These are phyloP conservation scores for Scortum barcoo DNA, from an alignment of 2,113 vertebrate genomes.

Conservation along the genomic window DNA sequence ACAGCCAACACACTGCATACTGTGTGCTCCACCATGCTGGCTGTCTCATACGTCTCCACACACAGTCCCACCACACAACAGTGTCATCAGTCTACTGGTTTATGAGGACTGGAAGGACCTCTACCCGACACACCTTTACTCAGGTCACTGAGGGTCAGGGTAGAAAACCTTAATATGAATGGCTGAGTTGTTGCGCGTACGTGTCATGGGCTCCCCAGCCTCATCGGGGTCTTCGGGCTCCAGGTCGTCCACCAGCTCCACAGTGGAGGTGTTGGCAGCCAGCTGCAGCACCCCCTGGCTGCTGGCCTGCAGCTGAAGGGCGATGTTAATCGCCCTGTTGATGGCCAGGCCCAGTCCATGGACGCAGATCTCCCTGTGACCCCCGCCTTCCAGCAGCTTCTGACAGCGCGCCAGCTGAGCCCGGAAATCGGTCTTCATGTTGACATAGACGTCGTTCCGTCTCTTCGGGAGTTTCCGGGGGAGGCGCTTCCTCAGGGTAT, in stretches of 20 bases:
- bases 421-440: slow-evolving; percentile 94
- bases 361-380: slow-evolving; percentile 89
- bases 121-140: too few relatives aligned
- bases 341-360: slow-evolving; percentile 93
- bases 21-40: background rate
- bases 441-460: slow-evolving; percentile 91
- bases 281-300: slow-evolving; percentile 89
- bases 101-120: rapidly evolving
- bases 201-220: slow-evolving; percentile 83
- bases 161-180: slow-evolving; percentile 93
- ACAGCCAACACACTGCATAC: background rate
- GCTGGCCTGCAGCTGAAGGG: slow-evolving; percentile 90
- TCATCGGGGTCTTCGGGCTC: slow-evolving; percentile 89
- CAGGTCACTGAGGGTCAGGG: slow-evolving; percentile 77
- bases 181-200: slow-evolving; percentile 91
- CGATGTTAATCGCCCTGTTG: slow-evolving; percentile 93
- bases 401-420: slow-evolving; percentile 92
- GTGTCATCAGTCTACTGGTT: background rate
- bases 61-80: background rate
- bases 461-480: slow-evolving; percentile 90
- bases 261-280: slow-evolving; percentile 91
- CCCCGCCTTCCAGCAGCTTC: slow-evolving; percentile 87
- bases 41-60: background rate
- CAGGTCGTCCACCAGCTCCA: slow-evolving; percentile 91
- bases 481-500: slow-evolving; percentile 89